Conservation (phyloP, 2,797 vertebrate genomes). For the Leuciscus waleckii region DNA sequence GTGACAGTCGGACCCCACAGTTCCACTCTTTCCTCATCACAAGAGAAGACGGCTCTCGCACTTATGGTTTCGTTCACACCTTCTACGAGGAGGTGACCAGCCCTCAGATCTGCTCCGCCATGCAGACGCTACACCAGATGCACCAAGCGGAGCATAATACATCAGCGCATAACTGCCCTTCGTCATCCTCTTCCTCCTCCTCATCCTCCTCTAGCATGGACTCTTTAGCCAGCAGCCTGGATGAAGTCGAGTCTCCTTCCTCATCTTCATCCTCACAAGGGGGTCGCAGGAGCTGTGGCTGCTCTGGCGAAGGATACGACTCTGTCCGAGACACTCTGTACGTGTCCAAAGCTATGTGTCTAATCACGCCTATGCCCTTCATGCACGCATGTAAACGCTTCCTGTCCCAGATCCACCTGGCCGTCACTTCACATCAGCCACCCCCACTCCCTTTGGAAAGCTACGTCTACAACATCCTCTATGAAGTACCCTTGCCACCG, state of each 20-base stretch:
- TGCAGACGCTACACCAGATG: conserved; percentile 98
- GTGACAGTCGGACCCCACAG: conserved; percentile 84
- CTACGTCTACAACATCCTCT: conserved; percentile 96
- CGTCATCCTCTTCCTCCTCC: conserved; percentile 83
- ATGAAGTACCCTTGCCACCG: conserved; percentile 93
- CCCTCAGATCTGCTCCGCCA: conserved; percentile 91
- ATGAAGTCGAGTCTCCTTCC: conserved; percentile 84
- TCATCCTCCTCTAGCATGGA: conserved; percentile 97
- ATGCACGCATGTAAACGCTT: conserved; percentile 94
- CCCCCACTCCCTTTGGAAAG: conserved; percentile 95
- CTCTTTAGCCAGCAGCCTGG: conserved; percentile 90
- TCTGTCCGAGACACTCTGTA: conserved; percentile 90
- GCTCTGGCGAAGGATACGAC: conserved; percentile 84
- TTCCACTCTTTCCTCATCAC: conserved; percentile 95
- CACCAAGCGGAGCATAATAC: conserved; percentile 90
- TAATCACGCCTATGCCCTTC: conserved; percentile 94
- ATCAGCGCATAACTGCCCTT: conserved; percentile 80
- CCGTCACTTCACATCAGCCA: conserved; percentile 86
- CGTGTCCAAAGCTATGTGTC: conserved; percentile 94
- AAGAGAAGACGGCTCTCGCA: conserved; percentile 89
- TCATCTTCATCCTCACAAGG: conserved; percentile 56
- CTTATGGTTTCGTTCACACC: conserved; percentile 94
- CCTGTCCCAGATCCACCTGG: conserved; percentile 90
- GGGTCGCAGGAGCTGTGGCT: conserved; percentile 74
- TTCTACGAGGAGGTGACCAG: conserved; percentile 96